These are phyloP conservation scores for Aleiodes testaceus DNA, from an alignment of 2,888 invertebrate genomes.

Conservation along the genomic window DNA sequence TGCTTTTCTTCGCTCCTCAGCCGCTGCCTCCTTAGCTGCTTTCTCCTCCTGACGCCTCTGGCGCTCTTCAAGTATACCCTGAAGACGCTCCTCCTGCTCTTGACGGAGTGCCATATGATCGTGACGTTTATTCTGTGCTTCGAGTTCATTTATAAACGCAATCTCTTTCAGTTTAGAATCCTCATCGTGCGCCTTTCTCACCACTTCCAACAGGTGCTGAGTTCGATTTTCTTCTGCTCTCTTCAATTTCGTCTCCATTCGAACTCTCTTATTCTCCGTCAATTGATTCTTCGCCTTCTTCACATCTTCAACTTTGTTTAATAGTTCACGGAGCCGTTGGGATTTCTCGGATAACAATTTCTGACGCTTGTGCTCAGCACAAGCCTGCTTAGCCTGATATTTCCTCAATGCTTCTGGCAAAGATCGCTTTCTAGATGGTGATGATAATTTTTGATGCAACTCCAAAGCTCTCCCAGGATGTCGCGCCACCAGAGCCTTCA, in stretches of 20 bases:
- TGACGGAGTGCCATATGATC: conserved; percentile 91
- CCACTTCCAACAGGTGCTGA: conserved; percentile 84
- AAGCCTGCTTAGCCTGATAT: conserved; percentile 92
- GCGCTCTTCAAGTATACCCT: conserved; percentile 89
- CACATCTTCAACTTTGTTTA: conserved; percentile 89
- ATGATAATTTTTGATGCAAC: conserved; percentile 94
- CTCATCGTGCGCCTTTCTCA: conserved; percentile 97
- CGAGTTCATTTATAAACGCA: conserved; percentile 96
- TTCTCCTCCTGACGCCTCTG: conserved; percentile 89
- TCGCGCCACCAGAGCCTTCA: conserved; percentile 87
- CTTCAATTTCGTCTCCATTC: conserved; percentile 85
- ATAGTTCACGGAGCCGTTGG: conserved; percentile 86
- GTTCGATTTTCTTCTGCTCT: conserved; percentile 94
- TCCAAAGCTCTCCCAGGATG: conserved; percentile 94
- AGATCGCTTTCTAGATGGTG: conserved; percentile 90
- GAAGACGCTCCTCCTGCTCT: conserved; percentile 82
- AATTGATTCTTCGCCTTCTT: conserved; percentile 88
- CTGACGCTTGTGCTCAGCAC: conserved; percentile 90
- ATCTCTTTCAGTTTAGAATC: conserved; percentile 97
- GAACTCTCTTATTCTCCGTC: conserved; percentile 84
- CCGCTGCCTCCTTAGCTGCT: conserved; percentile 96
- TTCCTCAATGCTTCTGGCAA: conserved; percentile 85
- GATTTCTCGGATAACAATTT: conserved; percentile 89
- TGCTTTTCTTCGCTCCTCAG: conserved; percentile 89
- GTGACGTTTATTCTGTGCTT: conserved; percentile 94